These are phyloP conservation scores for Idaea aversata DNA, from an alignment of 2,888 invertebrate genomes.

Conservation along the genomic window DNA sequence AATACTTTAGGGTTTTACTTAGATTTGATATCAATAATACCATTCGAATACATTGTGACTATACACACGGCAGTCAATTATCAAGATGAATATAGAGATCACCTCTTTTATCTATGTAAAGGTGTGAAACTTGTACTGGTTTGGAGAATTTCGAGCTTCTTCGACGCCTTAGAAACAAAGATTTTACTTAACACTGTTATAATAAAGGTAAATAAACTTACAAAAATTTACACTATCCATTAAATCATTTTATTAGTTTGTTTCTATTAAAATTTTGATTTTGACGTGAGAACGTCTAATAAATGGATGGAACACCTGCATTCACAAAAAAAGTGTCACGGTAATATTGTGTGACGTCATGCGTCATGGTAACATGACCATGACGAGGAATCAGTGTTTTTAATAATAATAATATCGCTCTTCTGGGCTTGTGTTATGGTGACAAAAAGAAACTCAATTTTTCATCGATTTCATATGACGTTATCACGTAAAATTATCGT, in stretches of 20 bases:
- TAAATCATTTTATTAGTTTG: slow-evolving; percentile 2
- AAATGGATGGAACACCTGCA: no score
- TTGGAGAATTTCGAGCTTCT: slow-evolving; percentile 71
- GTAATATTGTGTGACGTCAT: no score
- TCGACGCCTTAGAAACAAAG: slow-evolving; percentile 65
- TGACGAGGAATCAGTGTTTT: no score
- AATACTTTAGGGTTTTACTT: slow-evolving; percentile 74
- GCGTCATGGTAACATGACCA: no score
- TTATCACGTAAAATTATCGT: no score
- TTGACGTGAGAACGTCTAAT: no score
- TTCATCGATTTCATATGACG: no score
- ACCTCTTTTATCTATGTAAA: slow-evolving; percentile 73
- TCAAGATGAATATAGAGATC: slow-evolving; percentile 60
- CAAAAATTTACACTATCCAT: slow-evolving; percentile 7
- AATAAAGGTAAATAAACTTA: slow-evolving; percentile 51
- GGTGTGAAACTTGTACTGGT: slow-evolving; percentile 76
- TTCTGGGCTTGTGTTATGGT: no score
- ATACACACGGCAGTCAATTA: slow-evolving; percentile 59
- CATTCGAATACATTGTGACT: slow-evolving; percentile 70
- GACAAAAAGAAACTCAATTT: no score
- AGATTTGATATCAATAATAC: slow-evolving; percentile 71
- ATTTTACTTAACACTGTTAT: slow-evolving; percentile 61
- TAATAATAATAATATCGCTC: no score
- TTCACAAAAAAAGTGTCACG: no score
- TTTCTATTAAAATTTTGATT: no score